These are phyloP conservation scores for Sander vitreus DNA, from an alignment of 2,113 vertebrate species.

Conservation along the genomic window DNA sequence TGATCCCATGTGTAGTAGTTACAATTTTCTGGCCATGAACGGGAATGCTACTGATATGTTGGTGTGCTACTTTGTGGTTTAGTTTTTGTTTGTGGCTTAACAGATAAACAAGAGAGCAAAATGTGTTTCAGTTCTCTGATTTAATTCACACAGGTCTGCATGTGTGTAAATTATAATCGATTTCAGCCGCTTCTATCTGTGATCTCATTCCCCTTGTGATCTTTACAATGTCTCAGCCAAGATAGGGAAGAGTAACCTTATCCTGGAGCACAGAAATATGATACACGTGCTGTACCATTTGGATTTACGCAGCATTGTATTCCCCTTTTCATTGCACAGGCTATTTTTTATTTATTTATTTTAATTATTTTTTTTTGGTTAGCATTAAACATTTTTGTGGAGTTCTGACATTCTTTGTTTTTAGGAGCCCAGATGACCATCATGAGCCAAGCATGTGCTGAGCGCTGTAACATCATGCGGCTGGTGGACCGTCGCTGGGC, in stretches of 20 bases:
- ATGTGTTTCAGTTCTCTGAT: not conserved
- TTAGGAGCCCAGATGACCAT: slow-evolving; percentile 99
- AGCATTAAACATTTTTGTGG: not conserved
- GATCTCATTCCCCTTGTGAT: slow-evolving; percentile 1
- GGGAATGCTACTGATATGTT: slow-evolving; percentile 8
- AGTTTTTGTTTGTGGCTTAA: not conserved
- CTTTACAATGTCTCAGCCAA: slow-evolving; percentile 10
- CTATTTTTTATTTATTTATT: not conserved
- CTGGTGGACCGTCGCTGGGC: slow-evolving; percentile 98
- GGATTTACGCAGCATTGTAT: not conserved
- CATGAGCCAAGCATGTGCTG: slow-evolving; percentile 98
- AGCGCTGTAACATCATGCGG: slow-evolving; percentile 98
- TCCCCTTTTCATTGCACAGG: not conserved
- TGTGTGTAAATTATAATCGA: not conserved
- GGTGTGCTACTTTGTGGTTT: not conserved
- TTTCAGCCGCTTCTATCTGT: not conserved
- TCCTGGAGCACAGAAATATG: not conserved
- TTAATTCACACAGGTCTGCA: not conserved
- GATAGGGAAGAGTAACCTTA: not conserved
- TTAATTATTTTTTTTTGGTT: not conserved
- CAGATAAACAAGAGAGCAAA: not conserved
- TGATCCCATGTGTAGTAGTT: slow-evolving; percentile 7
- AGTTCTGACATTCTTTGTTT: not conserved
- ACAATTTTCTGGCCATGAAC: not conserved
- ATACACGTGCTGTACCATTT: not conserved